Percentiles rank a stretch among this genome's conserved stretches.
Evolutionary conservation across 1,140 invertebrate species (phyloP).

Genomic region (Conus betulinus): DNA sequence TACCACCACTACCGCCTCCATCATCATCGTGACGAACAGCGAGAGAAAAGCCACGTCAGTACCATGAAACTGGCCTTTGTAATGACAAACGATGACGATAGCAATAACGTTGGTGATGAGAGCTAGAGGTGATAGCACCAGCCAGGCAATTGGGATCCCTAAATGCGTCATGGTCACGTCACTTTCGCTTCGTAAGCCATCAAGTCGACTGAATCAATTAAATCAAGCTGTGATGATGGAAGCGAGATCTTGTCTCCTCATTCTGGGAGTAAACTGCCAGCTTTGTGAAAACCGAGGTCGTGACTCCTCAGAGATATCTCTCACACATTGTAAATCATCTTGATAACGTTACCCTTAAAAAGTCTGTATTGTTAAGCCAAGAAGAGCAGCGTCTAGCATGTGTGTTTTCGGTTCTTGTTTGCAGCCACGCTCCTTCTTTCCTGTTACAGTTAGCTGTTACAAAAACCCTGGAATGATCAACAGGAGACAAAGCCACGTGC

Average conservation of each 20-base stretch:
- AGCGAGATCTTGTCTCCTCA: too few relatives aligned
- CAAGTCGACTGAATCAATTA: neutral
- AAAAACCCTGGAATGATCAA: too few relatives aligned
- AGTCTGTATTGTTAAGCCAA: neutral
- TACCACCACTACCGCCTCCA: slow-evolving; percentile 47
- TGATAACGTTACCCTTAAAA: neutral
- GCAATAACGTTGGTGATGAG: slow-evolving; percentile 51
- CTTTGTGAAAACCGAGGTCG: neutral
- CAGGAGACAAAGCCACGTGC: too few relatives aligned
- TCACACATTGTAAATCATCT: neutral
- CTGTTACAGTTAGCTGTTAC: too few relatives aligned
- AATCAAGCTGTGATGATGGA: neutral
- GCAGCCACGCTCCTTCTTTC: too few relatives aligned
- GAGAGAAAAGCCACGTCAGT: slow-evolving; percentile 58
- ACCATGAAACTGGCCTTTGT: slow-evolving; percentile 55
- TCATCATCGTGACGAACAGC: slow-evolving; percentile 50
- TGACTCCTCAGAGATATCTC: too few relatives aligned
- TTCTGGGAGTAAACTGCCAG: too few relatives aligned
- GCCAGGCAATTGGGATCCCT: slow-evolving; percentile 54
- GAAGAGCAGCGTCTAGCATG: too few relatives aligned
- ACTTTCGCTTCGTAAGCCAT: slow-evolving; percentile 20
- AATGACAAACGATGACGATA: slow-evolving; percentile 55
- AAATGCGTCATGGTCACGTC: slow-evolving; percentile 48
- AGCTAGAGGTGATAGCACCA: slow-evolving; percentile 56
- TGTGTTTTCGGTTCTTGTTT: too few relatives aligned